Base-by-base conservation (phyloP, 2,888 invertebrate genomes). In the Cabera pusaria region DNA sequence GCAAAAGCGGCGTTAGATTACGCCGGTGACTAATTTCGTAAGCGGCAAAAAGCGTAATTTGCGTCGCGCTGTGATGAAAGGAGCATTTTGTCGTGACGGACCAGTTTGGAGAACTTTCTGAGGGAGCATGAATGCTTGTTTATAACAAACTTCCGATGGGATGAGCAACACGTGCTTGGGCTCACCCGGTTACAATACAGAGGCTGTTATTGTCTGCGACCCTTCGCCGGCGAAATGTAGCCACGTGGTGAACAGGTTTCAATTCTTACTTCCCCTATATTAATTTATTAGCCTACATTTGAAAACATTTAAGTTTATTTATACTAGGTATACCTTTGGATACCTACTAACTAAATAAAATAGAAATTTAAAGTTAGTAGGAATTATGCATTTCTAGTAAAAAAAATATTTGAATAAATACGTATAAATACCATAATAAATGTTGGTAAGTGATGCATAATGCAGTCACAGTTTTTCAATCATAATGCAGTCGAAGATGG, bases 231-330 rank as follows among this genome's bases (percentile, higher is more conserved):
- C 53, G 56, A 65, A 59, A 66, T 59, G 62, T 57, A 59, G 64
- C 76, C 85, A 84, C 83, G 81, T 85, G 84, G 77, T 72, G 57
- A 77, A 77, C 83, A 80, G 73, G 77, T 82, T 85, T 73, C 53
- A 53, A 59, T 71, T 64, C 64, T 51, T 55, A 58, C 65, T 68
- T 73, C 72, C 73, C n/a, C n/a, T n/a, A n/a, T n/a, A n/a, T n/a
- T n/a, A n/a, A n/a, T n/a, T n/a, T n/a, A n/a, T n/a, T n/a, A n/a
- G n/a, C n/a, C n/a, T n/a, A n/a, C n/a, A n/a, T n/a, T n/a, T n/a
- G n/a, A n/a, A n/a, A n/a, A n/a, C n/a, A n/a, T n/a, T n/a, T n/a
- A n/a, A n/a, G n/a, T n/a, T n/a, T n/a, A n/a, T n/a, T n/a, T n/a
- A n/a, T n/a, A n/a, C n/a, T n/a, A n/a, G n/a, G n/a, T n/a, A n/a